Conservation (phyloP, 2,888 invertebrate genomes). For the Diogma glabrata region DNA sequence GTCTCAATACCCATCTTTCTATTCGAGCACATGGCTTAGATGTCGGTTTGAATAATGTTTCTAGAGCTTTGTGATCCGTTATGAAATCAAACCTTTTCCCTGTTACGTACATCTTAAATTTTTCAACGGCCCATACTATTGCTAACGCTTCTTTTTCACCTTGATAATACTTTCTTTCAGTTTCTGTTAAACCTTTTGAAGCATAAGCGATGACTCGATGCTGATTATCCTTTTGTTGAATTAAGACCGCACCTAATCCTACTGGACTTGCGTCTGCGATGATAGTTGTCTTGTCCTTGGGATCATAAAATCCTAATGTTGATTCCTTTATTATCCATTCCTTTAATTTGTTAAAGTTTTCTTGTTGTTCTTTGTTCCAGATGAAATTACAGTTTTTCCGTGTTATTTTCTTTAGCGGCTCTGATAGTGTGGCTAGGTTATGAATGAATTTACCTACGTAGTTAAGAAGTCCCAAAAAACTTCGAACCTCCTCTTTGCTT, state of each 20-base stretch:
- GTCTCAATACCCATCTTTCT: not conserved
- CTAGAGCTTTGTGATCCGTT: not conserved
- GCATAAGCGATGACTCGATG: too few relatives aligned
- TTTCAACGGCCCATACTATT: constrained; percentile 27
- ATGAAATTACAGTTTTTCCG: not conserved
- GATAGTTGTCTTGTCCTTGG: not conserved
- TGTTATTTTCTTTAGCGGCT: not conserved
- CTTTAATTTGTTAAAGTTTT: not conserved
- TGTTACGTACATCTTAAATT: constrained; percentile 30
- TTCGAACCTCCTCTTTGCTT: not conserved
- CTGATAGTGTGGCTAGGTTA: not conserved
- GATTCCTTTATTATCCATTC: not conserved
- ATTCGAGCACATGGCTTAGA: not conserved
- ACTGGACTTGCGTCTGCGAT: too few relatives aligned
- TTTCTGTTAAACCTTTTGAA: too few relatives aligned
- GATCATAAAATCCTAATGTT: not conserved
- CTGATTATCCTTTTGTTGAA: too few relatives aligned
- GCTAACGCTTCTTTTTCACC: too few relatives aligned
- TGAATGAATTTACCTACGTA: not conserved
- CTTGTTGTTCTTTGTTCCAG: not conserved
- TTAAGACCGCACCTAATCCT: too few relatives aligned
- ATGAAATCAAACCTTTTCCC: constrained; percentile 29
- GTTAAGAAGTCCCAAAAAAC: not conserved
- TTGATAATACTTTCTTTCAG: too few relatives aligned
- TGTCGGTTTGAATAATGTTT: not conserved